These are phyloP conservation scores for Campoplex capitator DNA, from an alignment of 2,888 invertebrate genomes.

Conservation along the genomic window DNA sequence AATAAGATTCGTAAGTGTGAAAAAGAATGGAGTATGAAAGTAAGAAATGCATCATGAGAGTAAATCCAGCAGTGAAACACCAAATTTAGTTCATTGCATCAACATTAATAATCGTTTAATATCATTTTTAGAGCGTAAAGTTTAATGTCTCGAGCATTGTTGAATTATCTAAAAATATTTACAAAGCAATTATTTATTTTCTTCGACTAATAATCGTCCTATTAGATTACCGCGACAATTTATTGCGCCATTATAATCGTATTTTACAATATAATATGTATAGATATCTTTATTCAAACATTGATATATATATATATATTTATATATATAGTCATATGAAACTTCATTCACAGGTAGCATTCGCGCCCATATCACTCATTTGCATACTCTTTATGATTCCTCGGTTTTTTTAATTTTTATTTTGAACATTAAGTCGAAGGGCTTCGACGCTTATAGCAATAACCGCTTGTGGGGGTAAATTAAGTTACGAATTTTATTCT, in stretches of 20 bases:
- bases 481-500: conserved; percentile 51
- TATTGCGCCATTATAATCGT: conserved; percentile 71
- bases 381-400: conserved; percentile 22
- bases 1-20: too few species aligned
- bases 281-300: conserved; percentile 79
- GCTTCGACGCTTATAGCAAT: conserved; percentile 33
- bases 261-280: conserved; percentile 73
- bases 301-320: conserved; percentile 72
- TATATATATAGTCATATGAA: conserved; percentile 77
- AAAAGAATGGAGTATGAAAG: not conserved
- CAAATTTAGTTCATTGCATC: conserved; percentile 17
- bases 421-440: conserved; percentile 25
- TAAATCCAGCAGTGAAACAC: not conserved
- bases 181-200: conserved; percentile 13
- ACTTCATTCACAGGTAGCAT: conserved; percentile 82
- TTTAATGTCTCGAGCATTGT: conserved; percentile 70
- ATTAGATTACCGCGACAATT: conserved; percentile 61
- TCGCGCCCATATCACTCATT: conserved; percentile 76
- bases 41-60: not conserved
- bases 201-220: not conserved
- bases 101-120: conserved; percentile 61
- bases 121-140: conserved; percentile 73
- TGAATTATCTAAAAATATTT: conserved; percentile 6
- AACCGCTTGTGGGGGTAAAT: conserved; percentile 47
- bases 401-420: conserved; percentile 54